Evolutionary conservation across 1,140 invertebrate genomes (phyloP), one percentile per base, ranked within the genome.

Genomic region (Tetramorium simillimum): DNA sequence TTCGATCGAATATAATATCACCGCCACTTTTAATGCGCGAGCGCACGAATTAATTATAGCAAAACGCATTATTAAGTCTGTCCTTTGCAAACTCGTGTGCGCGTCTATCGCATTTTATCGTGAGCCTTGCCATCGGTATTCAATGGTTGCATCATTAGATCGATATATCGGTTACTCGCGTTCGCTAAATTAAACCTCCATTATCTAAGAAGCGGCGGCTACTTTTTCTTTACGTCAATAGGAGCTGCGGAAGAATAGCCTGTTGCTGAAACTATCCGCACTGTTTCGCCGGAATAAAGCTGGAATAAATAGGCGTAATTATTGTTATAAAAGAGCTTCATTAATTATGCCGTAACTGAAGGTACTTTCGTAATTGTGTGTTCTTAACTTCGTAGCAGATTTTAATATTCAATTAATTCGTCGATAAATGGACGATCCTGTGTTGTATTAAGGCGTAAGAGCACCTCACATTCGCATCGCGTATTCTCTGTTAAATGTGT

Each of bases 141-240:
- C 69, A 75, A 37, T 49, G 53, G 69, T 49, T 37, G 80, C 53
- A 49, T n/a, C 16, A 14, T 14, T 21, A 84, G 9, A 73, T 84
- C 40, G 65, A 84, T 84, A 75, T 60, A 84, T 84, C 40, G 80
- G 43, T 75, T 82, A 75, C 40, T 21, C n/a, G n/a, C 9, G 9
- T 24, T 73, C n/a, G 53, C 53, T 70, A 58, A 70, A 70, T 81
- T 81, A 56, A 37, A 69, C 24, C 10, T n/a, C 3, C 12, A 46
- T 12, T 60, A 60, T 62, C 69, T 73, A 53, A 70, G 49, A 81
- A 24, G n/a, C 14, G 21, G 3, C 37, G 16, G 28, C n/a, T 18
- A 24, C 6, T 43, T 84, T 75, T 75, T 84, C 51, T 24, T 72
- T 2, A 18, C 24, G 18, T 33, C 18, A 43, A 49, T 46, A 21